Conservation (phyloP, 2,113 vertebrate species). For the Dipodomys merriami region DNA sequence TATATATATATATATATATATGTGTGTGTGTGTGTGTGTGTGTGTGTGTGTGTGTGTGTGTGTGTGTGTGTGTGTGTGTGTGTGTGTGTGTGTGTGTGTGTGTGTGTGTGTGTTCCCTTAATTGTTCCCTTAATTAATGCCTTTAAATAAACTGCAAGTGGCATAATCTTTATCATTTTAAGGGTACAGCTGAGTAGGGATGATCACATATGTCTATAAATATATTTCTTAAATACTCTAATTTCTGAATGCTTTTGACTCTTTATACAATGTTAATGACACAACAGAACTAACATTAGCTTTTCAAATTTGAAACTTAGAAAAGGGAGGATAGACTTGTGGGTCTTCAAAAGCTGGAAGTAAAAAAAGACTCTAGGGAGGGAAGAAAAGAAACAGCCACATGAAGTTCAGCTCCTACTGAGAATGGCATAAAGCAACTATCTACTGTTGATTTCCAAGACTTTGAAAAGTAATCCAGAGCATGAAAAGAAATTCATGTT, state of each 20-base stretch:
- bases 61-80: too few species aligned
- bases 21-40: too few species aligned
- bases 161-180: neutral
- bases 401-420: neutral
- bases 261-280: neutral
- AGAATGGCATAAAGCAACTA: neutral
- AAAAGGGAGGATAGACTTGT: neutral
- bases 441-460: neutral
- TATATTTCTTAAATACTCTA: neutral
- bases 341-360: neutral
- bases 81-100: too few species aligned
- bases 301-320: conserved; percentile 16
- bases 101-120: too few species aligned
- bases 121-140: too few species aligned
- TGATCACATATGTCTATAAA: neutral
- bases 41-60: too few species aligned
- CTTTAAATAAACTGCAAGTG: neutral
- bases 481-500: neutral
- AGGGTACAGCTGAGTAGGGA: neutral
- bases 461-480: neutral
- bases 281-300: neutral
- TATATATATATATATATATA: too few species aligned
- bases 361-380: neutral
- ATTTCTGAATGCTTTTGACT: neutral
- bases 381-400: neutral